These are phyloP conservation scores for Notechis scutatus DNA, from an alignment of 2,113 vertebrate species.

Conservation along the genomic window DNA sequence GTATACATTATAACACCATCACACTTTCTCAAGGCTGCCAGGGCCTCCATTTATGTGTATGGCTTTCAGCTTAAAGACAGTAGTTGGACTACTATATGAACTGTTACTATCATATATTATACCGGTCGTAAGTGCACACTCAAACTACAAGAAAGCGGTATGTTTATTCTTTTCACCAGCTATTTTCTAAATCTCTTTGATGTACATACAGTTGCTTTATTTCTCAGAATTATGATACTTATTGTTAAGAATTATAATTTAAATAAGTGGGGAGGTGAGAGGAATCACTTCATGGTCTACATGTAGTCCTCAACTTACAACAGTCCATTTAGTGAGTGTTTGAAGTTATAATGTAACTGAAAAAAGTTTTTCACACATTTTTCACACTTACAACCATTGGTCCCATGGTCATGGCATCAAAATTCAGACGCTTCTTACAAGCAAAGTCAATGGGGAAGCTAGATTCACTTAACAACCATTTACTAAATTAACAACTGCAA, in stretches of 20 bases:
- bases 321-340: too few species aligned
- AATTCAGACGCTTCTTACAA: too few species aligned
- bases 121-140: slow-evolving; percentile 88
- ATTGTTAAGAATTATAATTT: slow-evolving; percentile 26
- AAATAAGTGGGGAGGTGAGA: slow-evolving; percentile 47
- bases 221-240: slow-evolving; percentile 62
- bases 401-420: too few species aligned
- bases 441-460: too few species aligned
- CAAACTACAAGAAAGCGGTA: slow-evolving; percentile 95
- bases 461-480: too few species aligned
- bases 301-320: too few species aligned
- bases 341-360: too few species aligned
- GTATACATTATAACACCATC: slow-evolving; percentile 76
- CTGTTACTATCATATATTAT: slow-evolving; percentile 87
- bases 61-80: slow-evolving; percentile 87
- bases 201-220: slow-evolving; percentile 77
- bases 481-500: too few species aligned
- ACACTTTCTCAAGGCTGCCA: slow-evolving; percentile 85
- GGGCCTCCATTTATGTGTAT: slow-evolving; percentile 85
- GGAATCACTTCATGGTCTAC: background rate
- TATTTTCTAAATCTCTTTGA: slow-evolving; percentile 75
- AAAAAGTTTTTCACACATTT: too few species aligned
- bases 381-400: too few species aligned
- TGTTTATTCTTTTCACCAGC: slow-evolving; percentile 91
- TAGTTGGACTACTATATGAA: slow-evolving; percentile 96